Base-by-base conservation (phyloP, 2,888 invertebrate species). In the Pseudanteris insignis region DNA sequence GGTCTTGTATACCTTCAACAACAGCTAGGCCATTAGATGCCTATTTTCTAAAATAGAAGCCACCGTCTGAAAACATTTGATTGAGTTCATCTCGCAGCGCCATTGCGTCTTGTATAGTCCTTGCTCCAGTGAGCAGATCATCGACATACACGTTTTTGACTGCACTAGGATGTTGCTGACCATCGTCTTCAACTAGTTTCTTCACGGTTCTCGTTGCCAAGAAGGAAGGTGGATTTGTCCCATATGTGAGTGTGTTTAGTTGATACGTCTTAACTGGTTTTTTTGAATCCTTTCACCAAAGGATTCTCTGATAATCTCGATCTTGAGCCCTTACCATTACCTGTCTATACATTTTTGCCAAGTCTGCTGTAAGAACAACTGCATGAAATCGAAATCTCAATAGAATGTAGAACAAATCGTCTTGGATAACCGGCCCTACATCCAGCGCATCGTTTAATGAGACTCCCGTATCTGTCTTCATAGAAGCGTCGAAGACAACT, bases 331-430 rank as follows among this genome's bases (percentile, higher is more conserved):
- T 10, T 0, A 64, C 30, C 5, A 8, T 7, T 2, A 68, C 28
- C 41, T 66, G 63, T 0, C 70, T 59, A 33, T 68, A 75, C 70
- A 73, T 75, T 48, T 72, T 70, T 1, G 30, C 58, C n/a, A 76
- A 63, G 34, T 74, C 73, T 0, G 69, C 72, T 5, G 65, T 66
- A 2, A 67, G 6, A 0, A 57, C 67, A 11, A 41, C 59, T 7
- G 1, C 8, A 48, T 65, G 44, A 6, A 14, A 30, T 1, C 63
- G 33, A 28, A 65, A 63, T 46, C 65, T 14, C 9, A 63, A 10
- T 2, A 62, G n/a, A 13, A 57, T 60, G 2, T 25, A 11, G 13
- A 58, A 46, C 43, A 65, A 2, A 1, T 59, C 43, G 6, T 43
- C 30, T 18, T 32, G 30, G 4, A 43, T 6, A 18, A 33, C 50